Evolutionary conservation across 2,888 invertebrate genomes (phyloP), one percentile per base, ranked within the genome.

Genomic region (Meteorus cinctellus): DNA sequence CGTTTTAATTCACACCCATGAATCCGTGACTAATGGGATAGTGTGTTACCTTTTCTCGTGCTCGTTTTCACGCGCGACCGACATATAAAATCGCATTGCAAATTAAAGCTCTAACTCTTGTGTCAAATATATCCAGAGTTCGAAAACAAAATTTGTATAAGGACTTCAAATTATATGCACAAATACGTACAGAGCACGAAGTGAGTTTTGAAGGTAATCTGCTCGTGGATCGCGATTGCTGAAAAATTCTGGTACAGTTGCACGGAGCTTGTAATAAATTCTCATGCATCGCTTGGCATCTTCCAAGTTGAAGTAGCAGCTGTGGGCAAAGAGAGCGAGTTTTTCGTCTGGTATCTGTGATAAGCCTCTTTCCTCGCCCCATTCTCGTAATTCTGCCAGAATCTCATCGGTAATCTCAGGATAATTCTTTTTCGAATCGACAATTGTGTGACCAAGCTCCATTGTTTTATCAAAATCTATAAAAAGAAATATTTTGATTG

Each of bases 191-290:
- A 91, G 82, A 4, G 91, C 89, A 78, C 80, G 83, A 4, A 86
- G 67, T 1, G 84, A 82, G 55, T 88, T 87, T 74, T 90, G 86
- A 19, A 91, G 78, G 74, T 89, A 89, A 2, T 89, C 87, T 1
- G 81, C 80, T 1, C 84, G 84, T 14, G 91, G 83, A 83, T 92
- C 89, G 71, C 94, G 90, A 77, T 93, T 91, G 72, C 91, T 91
- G 83, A 94, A 94, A 80, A 94, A 91, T 83, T 94, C 93, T 0
- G 94, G 93, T 0, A 91, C 90, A 80, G 91, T 91, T 80, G 91
- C 91, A 79, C 92, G 91, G 72, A 92, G 88, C 45, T 90, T 90
- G 84, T 93, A 94, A 88, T 93, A 94, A 76, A 91, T 91, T 80
- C 91, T 91, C 81, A 95, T 93, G 82, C 94, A 94, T n/a, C 86